Base-by-base conservation (phyloP, 2,888 invertebrate genomes). In the Mactromeris polynyma region DNA sequence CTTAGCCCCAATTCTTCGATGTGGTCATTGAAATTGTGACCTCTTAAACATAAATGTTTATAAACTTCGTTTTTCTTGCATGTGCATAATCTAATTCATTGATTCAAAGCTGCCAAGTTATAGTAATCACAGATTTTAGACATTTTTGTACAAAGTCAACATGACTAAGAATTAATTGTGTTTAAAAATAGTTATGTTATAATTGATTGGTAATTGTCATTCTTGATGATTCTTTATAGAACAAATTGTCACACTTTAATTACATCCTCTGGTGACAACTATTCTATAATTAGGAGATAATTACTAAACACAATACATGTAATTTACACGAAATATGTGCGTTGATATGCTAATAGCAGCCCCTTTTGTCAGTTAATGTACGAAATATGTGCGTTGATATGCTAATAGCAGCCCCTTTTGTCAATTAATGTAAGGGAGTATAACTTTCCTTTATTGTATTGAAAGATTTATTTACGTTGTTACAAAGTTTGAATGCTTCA, bases 261-360 rank as follows among this genome's bases (percentile, higher is more conserved):
- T 31, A 51, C 54, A 78, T 46, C 84, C 78, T 79, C 46, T 77
- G 38, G 36, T 33, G 85, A 80, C 54, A 69, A 80, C 80, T 42
- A 85, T 85, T n/a, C 64, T 42, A 64, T 85, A 85, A 85, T 85
- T 69, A 80, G 69, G 69, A 42, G 85, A 85, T 80, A 85, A 85
- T 85, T 85, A 42, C 42, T 33, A 19, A 17, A 19, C 46, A 46
- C 83, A 17, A 42, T 83, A 83, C 73, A 51, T 17, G 38, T 64
- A 51, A 33, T 33, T 33, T 7, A 46, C 77, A n/a, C 64, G 2
- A 83, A 36, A 83, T 46, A 77, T 33, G 42, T 40, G n/a, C 31
- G 83, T 42, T 83, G 77, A 83, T 83, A 73, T 33, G 31, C 46
- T 83, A 83, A 83, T 83, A 46, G 51, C 46, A 4, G 31, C 11